Evolutionary conservation across 2,888 invertebrate species (phyloP).

Genomic region (Ectemnius lituratus): DNA sequence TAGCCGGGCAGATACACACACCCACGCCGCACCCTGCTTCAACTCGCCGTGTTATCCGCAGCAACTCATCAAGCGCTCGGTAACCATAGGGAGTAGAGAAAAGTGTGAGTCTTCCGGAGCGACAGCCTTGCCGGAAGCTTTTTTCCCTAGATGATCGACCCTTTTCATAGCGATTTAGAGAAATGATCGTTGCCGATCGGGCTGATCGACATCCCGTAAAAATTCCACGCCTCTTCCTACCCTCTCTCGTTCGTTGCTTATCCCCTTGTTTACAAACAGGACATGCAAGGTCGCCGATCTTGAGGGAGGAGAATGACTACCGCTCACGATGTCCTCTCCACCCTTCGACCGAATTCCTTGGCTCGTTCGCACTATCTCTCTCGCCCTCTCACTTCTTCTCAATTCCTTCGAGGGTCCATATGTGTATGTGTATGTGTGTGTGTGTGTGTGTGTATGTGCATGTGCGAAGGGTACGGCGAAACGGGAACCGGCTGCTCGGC

Average conservation of each 20-base stretch:
- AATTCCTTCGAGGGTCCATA: too few species aligned
- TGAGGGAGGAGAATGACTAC: constrained; percentile 42
- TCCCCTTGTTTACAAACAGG: constrained; percentile 54
- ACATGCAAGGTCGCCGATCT: constrained; percentile 49
- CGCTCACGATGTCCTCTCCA: constrained; percentile 26
- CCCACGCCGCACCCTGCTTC: neutral
- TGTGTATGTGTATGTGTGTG: too few species aligned
- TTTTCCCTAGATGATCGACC: too few species aligned
- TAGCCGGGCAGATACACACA: neutral
- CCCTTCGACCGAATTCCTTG: constrained; percentile 48
- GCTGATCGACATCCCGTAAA: constrained; percentile 30
- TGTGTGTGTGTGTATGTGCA: neutral
- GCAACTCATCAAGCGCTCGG: too few species aligned
- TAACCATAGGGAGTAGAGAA: too few species aligned
- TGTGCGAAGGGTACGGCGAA: constrained; percentile 36
- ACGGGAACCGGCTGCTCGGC: constrained; percentile 19
- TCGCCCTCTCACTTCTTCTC: neutral
- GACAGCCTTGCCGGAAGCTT: too few species aligned
- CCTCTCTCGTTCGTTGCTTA: constrained; percentile 1
- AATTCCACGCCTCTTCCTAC: neutral
- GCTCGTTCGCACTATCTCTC: constrained; percentile 1
- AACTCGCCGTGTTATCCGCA: neutral
- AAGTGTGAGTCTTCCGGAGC: too few species aligned
- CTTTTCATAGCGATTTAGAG: neutral
- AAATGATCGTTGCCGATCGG: neutral